A percentile compares a stretch with the other conserved stretches of the same genome.
phyloP scores from a whole-genome alignment of 1,140 invertebrate genomes.

The Drosophila ohnishii region DNA sequence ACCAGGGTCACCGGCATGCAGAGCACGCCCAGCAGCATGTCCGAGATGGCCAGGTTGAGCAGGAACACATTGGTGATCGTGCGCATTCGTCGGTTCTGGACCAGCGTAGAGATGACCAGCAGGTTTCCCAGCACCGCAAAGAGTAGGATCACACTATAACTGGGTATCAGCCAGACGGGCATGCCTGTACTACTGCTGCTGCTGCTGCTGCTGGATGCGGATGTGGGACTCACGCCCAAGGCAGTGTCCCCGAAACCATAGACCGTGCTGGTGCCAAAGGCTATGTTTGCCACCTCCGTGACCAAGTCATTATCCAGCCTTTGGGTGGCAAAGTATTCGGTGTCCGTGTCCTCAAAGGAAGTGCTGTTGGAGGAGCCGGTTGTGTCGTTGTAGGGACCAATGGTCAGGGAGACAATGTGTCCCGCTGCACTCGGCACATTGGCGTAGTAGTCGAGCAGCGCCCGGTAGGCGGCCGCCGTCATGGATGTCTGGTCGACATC shows the following conservation, averaged over 20 bases:
- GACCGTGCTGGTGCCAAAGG: background rate
- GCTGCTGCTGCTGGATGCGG: background rate
- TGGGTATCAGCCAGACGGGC: constrained; percentile 85
- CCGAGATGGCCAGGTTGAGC: constrained; percentile 92
- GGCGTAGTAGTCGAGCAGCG: constrained; percentile 61
- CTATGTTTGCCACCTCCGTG: background rate
- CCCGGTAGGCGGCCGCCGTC: constrained; percentile 44
- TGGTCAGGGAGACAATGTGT: constrained; percentile 61
- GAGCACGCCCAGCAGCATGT: constrained; percentile 92
- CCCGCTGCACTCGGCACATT: constrained; percentile 57
- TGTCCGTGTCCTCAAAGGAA: background rate
- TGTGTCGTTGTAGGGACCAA: constrained; percentile 35
- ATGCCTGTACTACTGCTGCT: constrained; percentile 74
- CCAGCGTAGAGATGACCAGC: constrained; percentile 90
- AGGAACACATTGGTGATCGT: constrained; percentile 95
- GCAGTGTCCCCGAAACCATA: constrained; percentile 1
- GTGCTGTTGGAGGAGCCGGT: constrained; percentile 1
- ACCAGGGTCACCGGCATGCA: constrained; percentile 94
- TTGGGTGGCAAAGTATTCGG: constrained; percentile 4
- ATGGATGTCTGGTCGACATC: constrained; percentile 28
- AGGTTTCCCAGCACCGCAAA: constrained; percentile 91
- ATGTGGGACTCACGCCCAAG: background rate
- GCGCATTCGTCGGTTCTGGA: constrained; percentile 92
- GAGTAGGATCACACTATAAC: constrained; percentile 91
- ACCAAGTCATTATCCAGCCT: constrained; percentile 1